Percentiles rank a stretch among this genome's conserved stretches.
Evolutionary conservation across 2,888 invertebrate genomes (phyloP).

Genomic region (Flexamia atlantica): DNA sequence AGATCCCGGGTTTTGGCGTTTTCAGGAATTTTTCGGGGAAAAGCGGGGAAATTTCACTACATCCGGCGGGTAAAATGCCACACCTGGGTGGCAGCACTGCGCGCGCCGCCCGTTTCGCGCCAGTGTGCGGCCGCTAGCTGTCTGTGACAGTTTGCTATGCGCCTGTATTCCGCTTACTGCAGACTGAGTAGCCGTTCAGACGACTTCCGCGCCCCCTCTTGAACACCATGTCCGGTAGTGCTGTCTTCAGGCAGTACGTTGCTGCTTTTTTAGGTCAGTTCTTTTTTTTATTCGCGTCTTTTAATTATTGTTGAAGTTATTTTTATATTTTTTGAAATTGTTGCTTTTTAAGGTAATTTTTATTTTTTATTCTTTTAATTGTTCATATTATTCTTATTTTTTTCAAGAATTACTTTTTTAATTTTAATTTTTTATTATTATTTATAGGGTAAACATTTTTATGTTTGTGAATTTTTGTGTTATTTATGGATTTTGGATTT

Average conservation of each 20-base stretch:
- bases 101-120: slow-evolving; percentile 15
- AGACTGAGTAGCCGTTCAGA: slow-evolving; percentile 24
- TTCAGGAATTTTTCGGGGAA: too few species aligned
- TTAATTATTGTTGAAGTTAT: neutral
- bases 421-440: too few species aligned
- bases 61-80: neutral
- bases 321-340: neutral
- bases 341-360: neutral
- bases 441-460: too few species aligned
- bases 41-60: slow-evolving; percentile 20
- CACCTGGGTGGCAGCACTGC: slow-evolving; percentile 18
- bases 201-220: slow-evolving; percentile 53
- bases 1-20: too few species aligned
- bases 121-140: neutral
- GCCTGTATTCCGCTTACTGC: slow-evolving; percentile 31
- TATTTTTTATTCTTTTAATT: neutral
- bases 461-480: too few species aligned
- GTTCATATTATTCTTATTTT: neutral
- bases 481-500: too few species aligned
- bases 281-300: neutral
- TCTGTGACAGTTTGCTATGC: slow-evolving; percentile 24
- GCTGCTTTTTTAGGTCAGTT: slow-evolving; percentile 51
- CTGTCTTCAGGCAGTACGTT: slow-evolving; percentile 46
- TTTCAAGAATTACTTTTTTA: too few species aligned
- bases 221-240: slow-evolving; percentile 44